Evolutionary conservation across 1,140 invertebrate genomes (phyloP).

Genomic region (Eulimnadia texana): DNA sequence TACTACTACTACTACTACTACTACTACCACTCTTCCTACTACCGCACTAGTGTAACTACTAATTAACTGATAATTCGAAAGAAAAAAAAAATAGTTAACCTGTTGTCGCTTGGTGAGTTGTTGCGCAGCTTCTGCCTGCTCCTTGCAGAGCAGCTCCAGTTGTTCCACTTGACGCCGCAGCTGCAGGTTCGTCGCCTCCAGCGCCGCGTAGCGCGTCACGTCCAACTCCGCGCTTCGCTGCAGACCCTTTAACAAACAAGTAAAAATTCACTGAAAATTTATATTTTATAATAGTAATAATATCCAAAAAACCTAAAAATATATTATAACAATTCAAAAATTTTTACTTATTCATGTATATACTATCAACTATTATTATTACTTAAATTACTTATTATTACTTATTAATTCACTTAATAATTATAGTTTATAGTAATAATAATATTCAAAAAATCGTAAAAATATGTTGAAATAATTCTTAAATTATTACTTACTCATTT

Average conservation of each 20-base stretch:
- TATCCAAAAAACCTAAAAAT: no score
- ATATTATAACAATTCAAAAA: no score
- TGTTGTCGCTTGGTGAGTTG: conserved; percentile 13
- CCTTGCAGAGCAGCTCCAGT: conserved; percentile 25
- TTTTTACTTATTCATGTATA: no score
- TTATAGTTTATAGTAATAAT: no score
- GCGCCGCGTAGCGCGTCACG: conserved; percentile 22
- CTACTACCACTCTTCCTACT: no score
- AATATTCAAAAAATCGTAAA: no score
- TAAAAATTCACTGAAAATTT: background rate
- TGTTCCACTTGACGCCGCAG: conserved; percentile 27
- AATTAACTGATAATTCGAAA: background rate
- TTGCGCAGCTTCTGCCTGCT: conserved; percentile 19
- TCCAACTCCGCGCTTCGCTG: conserved; percentile 20
- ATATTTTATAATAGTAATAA: no score
- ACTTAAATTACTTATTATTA: no score
- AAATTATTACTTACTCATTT: no score
- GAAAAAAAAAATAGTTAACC: background rate
- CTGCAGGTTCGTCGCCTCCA: conserved; percentile 27
- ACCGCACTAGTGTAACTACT: background rate
- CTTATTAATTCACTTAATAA: no score
- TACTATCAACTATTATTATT: no score
- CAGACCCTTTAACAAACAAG: conserved; percentile 5
- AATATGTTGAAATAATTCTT: no score
- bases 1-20: background rate